Percentiles rank a stretch among this genome's conserved stretches.
Conservation (phyloP, 1,140 invertebrate genomes). For the Diachasma alloeum region DNA sequence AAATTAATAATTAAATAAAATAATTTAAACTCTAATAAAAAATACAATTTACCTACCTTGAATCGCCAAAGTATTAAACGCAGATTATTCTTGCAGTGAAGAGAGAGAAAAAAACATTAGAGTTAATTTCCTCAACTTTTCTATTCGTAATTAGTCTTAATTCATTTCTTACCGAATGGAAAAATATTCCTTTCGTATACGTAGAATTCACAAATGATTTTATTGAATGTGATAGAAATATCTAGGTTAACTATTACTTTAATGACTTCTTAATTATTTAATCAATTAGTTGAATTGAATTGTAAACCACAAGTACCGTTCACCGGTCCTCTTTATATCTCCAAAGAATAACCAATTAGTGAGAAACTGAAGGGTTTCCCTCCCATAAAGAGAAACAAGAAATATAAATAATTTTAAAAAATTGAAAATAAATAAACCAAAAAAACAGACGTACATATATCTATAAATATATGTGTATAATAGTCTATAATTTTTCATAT, state of each 20-base stretch:
- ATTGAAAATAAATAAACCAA: constrained; percentile 28
- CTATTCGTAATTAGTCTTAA: background rate
- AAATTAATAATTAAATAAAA: background rate
- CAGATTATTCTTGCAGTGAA: background rate
- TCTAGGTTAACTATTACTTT: background rate
- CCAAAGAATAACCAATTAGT: constrained; percentile 52
- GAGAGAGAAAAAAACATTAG: background rate
- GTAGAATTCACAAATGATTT: background rate
- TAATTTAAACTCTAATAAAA: constrained; percentile 4
- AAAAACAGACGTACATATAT: constrained; percentile 40
- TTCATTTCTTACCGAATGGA: background rate
- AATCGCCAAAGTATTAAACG: background rate
- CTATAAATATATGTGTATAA: constrained; percentile 67
- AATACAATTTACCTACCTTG: constrained; percentile 13
- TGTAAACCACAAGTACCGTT: constrained; percentile 35
- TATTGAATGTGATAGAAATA: background rate
- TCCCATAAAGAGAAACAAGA: constrained; percentile 60
- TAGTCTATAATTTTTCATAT: constrained; percentile 82
- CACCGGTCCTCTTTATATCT: constrained; percentile 42
- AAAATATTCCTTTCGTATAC: background rate
- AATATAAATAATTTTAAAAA: constrained; percentile 13
- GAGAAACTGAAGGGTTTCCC: constrained; percentile 71
- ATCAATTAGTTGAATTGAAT: constrained; percentile 24
- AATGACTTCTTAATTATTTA: background rate
- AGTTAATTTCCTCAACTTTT: background rate